Conservation (phyloP, 1,140 invertebrate genomes). For the Proctacanthus coquilletti region DNA sequence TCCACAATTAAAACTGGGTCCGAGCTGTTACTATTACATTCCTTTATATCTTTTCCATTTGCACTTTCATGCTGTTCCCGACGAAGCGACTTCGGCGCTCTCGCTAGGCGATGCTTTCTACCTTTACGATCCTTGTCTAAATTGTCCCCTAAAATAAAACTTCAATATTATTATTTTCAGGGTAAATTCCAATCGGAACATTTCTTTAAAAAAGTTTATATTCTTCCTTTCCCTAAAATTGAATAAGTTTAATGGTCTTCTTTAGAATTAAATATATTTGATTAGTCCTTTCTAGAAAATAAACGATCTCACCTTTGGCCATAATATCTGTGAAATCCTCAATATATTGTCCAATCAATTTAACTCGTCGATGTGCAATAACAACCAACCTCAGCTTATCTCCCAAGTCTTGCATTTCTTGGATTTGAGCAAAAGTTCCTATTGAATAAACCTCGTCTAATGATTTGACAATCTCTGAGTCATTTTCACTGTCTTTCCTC, state of each 20-base stretch:
- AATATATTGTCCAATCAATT: slow-evolving; percentile 58
- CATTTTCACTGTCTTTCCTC: slow-evolving; percentile 81
- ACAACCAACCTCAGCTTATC: slow-evolving; percentile 83
- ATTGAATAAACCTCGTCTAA: slow-evolving; percentile 79
- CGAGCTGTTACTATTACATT: slow-evolving; percentile 15
- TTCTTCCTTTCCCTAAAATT: too few species aligned
- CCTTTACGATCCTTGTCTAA: slow-evolving; percentile 36
- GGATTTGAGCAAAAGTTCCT: slow-evolving; percentile 96
- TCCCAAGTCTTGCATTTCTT: slow-evolving; percentile 91
- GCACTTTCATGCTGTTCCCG: slow-evolving; percentile 8
- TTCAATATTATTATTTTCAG: too few species aligned
- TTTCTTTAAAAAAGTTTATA: too few species aligned
- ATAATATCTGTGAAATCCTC: slow-evolving; percentile 54
- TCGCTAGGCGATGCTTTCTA: slow-evolving; percentile 30
- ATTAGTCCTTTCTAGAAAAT: too few species aligned
- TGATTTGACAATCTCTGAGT: slow-evolving; percentile 71
- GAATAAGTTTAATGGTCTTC: too few species aligned
- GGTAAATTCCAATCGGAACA: too few species aligned
- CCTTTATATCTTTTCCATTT: slow-evolving; percentile 9
- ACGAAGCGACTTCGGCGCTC: slow-evolving; percentile 8
- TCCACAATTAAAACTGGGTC: slow-evolving; percentile 83
- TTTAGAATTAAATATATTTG: too few species aligned
- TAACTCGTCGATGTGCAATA: slow-evolving; percentile 82
- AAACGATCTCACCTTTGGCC: too few species aligned
- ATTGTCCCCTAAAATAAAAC: too few species aligned